Base-by-base conservation (phyloP, 2,797 vertebrate species). In the Masticophis lateralis region DNA sequence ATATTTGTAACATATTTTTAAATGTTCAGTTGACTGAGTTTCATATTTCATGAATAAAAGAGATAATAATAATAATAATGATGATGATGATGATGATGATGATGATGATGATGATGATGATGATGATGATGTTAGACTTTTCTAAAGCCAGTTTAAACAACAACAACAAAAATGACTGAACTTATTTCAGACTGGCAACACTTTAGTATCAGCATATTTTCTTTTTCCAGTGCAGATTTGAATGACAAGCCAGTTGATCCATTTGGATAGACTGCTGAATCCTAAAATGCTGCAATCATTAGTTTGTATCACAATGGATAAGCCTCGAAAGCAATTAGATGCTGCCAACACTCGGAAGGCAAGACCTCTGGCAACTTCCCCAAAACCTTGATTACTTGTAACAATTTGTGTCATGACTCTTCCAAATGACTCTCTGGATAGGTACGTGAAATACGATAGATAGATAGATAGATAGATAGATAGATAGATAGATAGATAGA, bases 401-500 rank as follows among this genome's bases (percentile, higher is more conserved):
- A 66, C 28, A 47, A n/a, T 28, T 56, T n/a, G 1, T 56, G n/a
- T 59, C 37, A 25, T 47, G 27, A 69, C 8, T 12, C 87, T 59
- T 74, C 47, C 63, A 88, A 57, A 51, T 5, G 20, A 11, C 8
- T 27, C 20, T 92, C 13, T 37, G 32, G 13, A 37, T 51, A 10
- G 59, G 5, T 91, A 60, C 14, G 12, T 27, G 2, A 53, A 79
- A 91, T 5, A 28, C 6, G 37, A 61, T 11, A 28, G 61, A 63
- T 2, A 28, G 60, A 63, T 11, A 61, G 60, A 61, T 4, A 61
- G 61, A 63, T 1, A 63, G 61, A 63, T 4, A 63, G 61, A 63
- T 4, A 63, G 61, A n/a, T 0, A 66, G 61, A 66, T 0, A 28
- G 27, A 27, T 0, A 61, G 60, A 60, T 0, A 60, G 60, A 61